Percentiles rank a stretch among this genome's conserved stretches.
phyloP scores from a whole-genome alignment of 2,113 vertebrate species.

The Thunnus thynnus region DNA sequence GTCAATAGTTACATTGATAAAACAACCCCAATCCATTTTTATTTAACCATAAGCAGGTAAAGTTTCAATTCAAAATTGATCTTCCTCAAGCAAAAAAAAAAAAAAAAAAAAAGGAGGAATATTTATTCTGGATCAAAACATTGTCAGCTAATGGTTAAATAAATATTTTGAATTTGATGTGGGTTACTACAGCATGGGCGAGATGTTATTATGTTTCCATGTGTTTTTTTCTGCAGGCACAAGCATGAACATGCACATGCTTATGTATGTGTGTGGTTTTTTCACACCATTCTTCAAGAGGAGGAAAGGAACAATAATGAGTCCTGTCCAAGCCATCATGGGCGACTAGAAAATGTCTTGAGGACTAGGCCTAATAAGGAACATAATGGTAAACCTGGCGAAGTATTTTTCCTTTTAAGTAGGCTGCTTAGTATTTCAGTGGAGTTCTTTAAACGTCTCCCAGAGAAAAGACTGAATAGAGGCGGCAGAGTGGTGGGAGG shows the following conservation, averaged over 20 bases:
- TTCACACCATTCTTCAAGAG: background rate
- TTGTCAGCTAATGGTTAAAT: background rate
- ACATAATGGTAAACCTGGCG: constrained; percentile 8
- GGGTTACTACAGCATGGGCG: background rate
- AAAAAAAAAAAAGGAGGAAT: too few species aligned
- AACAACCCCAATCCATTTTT: background rate
- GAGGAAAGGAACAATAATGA: constrained; percentile 16
- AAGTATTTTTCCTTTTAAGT: constrained; percentile 35
- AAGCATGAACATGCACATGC: background rate
- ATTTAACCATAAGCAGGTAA: background rate
- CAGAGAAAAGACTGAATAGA: constrained; percentile 32
- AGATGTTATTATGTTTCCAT: background rate
- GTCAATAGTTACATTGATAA: background rate
- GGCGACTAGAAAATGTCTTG: background rate
- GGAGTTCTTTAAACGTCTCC: constrained; percentile 52
- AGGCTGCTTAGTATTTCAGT: constrained; percentile 63
- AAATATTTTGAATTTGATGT: background rate
- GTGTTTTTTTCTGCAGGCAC: background rate
- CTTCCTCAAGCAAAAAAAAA: background rate
- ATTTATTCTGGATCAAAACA: background rate
- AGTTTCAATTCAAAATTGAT: background rate
- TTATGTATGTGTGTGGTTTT: background rate
- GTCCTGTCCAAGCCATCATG: background rate
- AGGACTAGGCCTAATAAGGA: constrained; percentile 23
- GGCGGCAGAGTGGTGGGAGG: constrained; percentile 20